Base-by-base conservation (phyloP, 2,888 invertebrate species). In the Muscina levida region DNA sequence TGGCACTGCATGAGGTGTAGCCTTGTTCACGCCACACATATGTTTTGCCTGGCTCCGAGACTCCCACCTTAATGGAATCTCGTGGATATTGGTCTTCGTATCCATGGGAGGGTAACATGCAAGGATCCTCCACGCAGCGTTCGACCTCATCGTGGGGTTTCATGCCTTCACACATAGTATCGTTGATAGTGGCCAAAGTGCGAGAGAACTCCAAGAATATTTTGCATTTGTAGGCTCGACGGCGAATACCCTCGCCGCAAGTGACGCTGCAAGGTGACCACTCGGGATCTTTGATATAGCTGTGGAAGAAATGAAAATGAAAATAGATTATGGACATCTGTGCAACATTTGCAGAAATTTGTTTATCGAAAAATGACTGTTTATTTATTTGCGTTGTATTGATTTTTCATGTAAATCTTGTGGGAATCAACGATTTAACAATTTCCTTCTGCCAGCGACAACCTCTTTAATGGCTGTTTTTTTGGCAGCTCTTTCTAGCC, bases 201-300 rank as follows among this genome's bases (percentile, higher is more conserved):
- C 95, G 93, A 75, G 97, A 96, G 90, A 97, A 97, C 90, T 97
- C 97, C 81, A 98, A 92, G 91, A 96, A 97, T 86, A 98, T 97
- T 92, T 97, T 97, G 91, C 99, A 99, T 85, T 95, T 94, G n/a
- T 97, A 97, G 85, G 95, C 94, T 39, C 98, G 94, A 83, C 94
- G 94, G n/a, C 95, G 92, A 84, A 95, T 92, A 0, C 98, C 98
- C 88, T 96, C 95, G 0, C 98, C 98, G 88, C 98, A 98, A 0
- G 95, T 95, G 0, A 95, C 95, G 85, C 96, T 97, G 91, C 98
- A 99, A 0, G 95, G 94, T 1, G 97, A 94, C 98, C 98, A 98
- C 71, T 96, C 95, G 10, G 91, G 91, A 79, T 97, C 97, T 82
- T 96, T 95, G 87, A 97, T 95, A 92, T 96, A 98, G 88, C 98